phyloP scores from a whole-genome alignment of 2,113 vertebrate genomes.

The Ctenomys sociabilis region DNA sequence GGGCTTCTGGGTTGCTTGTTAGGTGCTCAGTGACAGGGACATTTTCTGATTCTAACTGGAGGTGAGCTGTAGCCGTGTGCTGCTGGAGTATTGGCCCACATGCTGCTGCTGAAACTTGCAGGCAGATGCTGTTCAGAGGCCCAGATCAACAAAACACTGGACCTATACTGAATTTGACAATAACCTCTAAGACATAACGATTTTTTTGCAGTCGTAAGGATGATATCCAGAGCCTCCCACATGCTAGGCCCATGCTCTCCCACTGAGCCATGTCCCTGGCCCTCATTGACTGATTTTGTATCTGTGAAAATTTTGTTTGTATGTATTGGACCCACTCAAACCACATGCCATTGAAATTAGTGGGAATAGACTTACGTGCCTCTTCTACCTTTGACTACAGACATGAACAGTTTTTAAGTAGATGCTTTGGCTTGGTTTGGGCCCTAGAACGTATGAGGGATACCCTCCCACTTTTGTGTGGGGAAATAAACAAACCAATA shows the following conservation, averaged over 20 bases:
- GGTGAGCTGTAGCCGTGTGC: neutral
- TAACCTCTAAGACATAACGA: no score
- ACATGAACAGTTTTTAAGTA: neutral
- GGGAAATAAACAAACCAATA: neutral
- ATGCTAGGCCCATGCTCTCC: neutral
- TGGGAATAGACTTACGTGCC: neutral
- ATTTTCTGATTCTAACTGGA: neutral
- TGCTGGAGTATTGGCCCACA: neutral
- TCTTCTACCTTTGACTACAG: neutral
- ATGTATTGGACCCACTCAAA: neutral
- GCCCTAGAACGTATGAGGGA: neutral
- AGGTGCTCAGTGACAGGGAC: neutral
- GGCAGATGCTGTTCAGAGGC: neutral
- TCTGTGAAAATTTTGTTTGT: neutral
- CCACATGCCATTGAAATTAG: no score
- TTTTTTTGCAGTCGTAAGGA: neutral
- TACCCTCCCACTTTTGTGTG: neutral
- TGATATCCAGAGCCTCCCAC: neutral
- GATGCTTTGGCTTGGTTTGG: neutral
- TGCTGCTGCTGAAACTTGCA: neutral
- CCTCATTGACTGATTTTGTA: neutral
- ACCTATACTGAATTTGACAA: neutral
- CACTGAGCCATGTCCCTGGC: neutral
- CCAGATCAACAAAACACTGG: neutral
- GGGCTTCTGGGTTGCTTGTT: neutral